Evolutionary conservation across 1,140 invertebrate genomes (phyloP).

Genomic region (Drosophila varians): DNA sequence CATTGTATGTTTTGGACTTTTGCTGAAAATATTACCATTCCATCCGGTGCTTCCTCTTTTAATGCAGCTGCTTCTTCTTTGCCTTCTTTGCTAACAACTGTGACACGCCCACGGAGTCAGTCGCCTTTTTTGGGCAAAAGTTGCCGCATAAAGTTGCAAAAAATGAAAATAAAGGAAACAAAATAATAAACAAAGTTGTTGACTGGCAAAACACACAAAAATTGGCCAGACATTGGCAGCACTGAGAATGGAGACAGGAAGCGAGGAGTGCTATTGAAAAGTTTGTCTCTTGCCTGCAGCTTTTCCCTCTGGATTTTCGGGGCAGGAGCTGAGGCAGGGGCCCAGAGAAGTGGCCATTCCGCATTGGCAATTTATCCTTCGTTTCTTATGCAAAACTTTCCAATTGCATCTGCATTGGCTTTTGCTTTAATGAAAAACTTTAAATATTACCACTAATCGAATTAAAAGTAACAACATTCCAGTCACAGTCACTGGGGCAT

Average conservation of each 20-base stretch:
- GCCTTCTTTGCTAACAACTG: conserved; percentile 34
- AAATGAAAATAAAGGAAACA: conserved; percentile 49
- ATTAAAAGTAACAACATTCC: conserved; percentile 36
- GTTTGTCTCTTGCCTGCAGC: conserved; percentile 57
- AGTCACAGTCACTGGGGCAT: not conserved
- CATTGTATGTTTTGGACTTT: conserved; percentile 26
- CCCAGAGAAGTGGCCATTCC: conserved; percentile 30
- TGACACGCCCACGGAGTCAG: conserved; percentile 51
- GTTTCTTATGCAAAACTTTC: conserved; percentile 53
- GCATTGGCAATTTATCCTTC: conserved; percentile 60
- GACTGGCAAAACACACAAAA: conserved; percentile 65
- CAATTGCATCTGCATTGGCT: conserved; percentile 57
- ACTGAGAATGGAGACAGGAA: conserved; percentile 6
- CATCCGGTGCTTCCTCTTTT: conserved; percentile 6
- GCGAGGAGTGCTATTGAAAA: conserved; percentile 61
- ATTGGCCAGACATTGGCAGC: conserved; percentile 55
- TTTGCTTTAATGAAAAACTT: conserved; percentile 46
- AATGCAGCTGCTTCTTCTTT: not conserved
- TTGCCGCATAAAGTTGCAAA: conserved; percentile 71
- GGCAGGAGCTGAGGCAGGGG: not conserved
- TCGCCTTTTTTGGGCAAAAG: conserved; percentile 37
- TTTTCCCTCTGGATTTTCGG: conserved; percentile 17
- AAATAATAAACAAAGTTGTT: conserved; percentile 66
- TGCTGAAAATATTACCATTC: conserved; percentile 67
- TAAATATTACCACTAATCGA: conserved; percentile 42